Evolutionary conservation across 2,797 vertebrate species (phyloP), one percentile per base, ranked within the genome.

Genomic region (Poecilia wingei): DNA sequence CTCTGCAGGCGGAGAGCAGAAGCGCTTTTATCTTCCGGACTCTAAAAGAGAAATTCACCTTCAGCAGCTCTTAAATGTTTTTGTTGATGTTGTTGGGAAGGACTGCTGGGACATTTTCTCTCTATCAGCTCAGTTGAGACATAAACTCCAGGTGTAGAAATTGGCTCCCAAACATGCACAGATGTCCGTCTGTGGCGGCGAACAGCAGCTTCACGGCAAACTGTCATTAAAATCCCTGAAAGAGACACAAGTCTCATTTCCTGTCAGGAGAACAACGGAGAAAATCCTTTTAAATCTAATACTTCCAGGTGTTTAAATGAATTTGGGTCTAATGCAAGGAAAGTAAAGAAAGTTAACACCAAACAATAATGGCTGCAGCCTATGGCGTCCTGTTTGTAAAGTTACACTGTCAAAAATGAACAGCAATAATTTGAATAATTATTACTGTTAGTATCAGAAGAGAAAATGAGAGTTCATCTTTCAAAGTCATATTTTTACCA

Each of bases 1-100:
- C 95, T 94, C 95, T 95, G 84, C 93, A 95, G 95, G 91, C 77
- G 79, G 80, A 87, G 66, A 61, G 71, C 33, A 55, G 70, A 69
- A 43, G 39, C 14, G 1, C 46, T 55, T 57, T 33, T 6, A 18
- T 13, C 43, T 39, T 25, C 45, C 59, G 7, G 55, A 79, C 28
- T 47, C 25, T 68, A 20, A 5, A 2, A 70, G 3, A 83, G 66
- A 51, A 74, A 46, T 7, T 3, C 6, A 41, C 18, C 31, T 28
- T 64, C n/a, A 72, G 9, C 25, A 73, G 8, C 22, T 64, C 43
- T 41, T 66, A 39, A 22, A 10, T 18, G 20, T 28, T n/a, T 4
- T 18, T 74, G 22, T 57, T 14, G 14, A 25, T 55, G 20, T 74
- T 51, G 49, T 51, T 22, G 22, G 49, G 49, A 51, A 51, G 49